Percentiles rank a stretch among this genome's conserved stretches.
Evolutionary conservation across 35 echinoderm and acorn worm genomes (phyloP).

Genomic region (Diadema setosum): DNA sequence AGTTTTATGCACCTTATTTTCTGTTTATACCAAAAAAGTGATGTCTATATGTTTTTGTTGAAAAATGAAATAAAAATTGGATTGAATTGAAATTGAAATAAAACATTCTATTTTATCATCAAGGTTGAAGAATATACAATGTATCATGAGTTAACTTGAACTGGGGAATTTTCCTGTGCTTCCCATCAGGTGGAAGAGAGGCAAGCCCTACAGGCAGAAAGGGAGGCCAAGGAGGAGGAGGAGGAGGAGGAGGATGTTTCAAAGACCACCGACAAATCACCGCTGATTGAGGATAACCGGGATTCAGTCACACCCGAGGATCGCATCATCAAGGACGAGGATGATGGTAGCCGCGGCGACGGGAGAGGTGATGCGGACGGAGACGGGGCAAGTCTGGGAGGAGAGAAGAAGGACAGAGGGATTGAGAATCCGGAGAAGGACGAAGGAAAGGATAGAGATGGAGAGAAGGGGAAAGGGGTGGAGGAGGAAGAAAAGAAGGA

Average conservation of each 20-base stretch:
- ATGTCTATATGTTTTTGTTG: too few relatives aligned
- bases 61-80: too few relatives aligned
- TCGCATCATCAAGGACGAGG: neutral
- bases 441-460: neutral
- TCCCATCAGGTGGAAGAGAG: conserved; percentile 36
- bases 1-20: too few relatives aligned
- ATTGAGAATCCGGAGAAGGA: neutral
- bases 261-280: neutral
- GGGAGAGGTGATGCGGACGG: neutral
- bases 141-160: too few relatives aligned
- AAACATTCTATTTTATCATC: too few relatives aligned
- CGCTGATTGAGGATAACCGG: neutral
- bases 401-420: neutral
- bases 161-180: too few relatives aligned
- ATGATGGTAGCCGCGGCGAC: neutral
- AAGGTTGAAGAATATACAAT: too few relatives aligned
- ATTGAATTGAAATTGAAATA: too few relatives aligned
- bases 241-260: neutral
- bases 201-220: neutral
- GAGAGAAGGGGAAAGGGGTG: neutral
- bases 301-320: neutral
- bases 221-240: neutral
- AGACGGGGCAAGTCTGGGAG: neutral
- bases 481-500: conserved; percentile 25
- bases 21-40: too few relatives aligned